A percentile compares a stretch with the other conserved stretches of the same genome.
These are phyloP conservation scores for Colistium nudipinnis DNA, from an alignment of 2,113 vertebrate species.

Conservation along the genomic window DNA sequence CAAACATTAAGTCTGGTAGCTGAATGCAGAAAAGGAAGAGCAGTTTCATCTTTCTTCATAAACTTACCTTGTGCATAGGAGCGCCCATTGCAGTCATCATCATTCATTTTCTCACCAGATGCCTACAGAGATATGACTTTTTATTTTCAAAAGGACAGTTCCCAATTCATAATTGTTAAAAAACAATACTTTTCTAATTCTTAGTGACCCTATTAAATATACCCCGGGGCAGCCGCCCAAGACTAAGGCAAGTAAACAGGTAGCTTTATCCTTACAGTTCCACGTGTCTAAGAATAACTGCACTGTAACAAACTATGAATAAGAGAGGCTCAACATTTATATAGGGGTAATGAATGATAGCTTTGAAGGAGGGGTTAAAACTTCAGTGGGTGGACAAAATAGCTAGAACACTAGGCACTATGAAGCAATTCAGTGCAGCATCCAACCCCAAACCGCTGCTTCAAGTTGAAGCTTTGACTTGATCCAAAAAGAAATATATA, in stretches of 20 bases:
- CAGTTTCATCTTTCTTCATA: not conserved
- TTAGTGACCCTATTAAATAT: constrained; percentile 15
- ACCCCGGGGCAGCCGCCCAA: constrained; percentile 30
- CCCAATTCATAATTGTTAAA: not conserved
- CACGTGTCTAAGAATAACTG: constrained; percentile 19
- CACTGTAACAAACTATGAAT: constrained; percentile 12
- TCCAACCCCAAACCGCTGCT: not conserved
- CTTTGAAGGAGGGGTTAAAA: constrained; percentile 62
- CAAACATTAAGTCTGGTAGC: constrained; percentile 17
- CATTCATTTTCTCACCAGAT: constrained; percentile 90
- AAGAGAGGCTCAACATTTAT: constrained; percentile 46
- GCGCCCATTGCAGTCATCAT: constrained; percentile 93
- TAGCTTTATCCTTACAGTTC: constrained; percentile 3
- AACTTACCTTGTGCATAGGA: constrained; percentile 88
- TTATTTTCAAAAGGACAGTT: not conserved
- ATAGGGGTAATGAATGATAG: constrained; percentile 6
- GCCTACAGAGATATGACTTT: constrained; percentile 69
- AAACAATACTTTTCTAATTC: not conserved
- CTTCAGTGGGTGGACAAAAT: constrained; percentile 12
- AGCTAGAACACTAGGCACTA: constrained; percentile 7
- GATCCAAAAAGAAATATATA: not conserved
- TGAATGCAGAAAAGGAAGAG: not conserved
- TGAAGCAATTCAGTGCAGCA: not conserved
- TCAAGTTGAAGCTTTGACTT: not conserved
- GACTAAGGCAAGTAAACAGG: constrained; percentile 1